A percentile compares a stretch with the other conserved stretches of the same genome.
Conservation (phyloP, 2,797 vertebrate species). For the Sebastes melanostomus region DNA sequence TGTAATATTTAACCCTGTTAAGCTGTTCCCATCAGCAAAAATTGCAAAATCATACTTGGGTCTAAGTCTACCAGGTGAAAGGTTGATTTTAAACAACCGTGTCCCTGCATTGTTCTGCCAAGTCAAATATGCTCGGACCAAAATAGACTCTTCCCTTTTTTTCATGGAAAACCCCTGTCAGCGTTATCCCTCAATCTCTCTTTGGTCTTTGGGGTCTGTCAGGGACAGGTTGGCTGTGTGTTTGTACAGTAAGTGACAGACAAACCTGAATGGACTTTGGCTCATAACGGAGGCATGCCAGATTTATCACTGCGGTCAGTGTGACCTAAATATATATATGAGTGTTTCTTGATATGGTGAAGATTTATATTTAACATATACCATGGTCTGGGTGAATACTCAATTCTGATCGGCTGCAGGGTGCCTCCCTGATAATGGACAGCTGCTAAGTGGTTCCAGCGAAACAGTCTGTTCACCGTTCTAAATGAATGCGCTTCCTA, state of each 20-base stretch:
- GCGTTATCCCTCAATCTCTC: slow-evolving; percentile 13
- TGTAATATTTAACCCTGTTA: background rate
- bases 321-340: slow-evolving; percentile 1
- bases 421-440: no score
- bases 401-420: no score
- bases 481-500: no score
- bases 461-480: no score
- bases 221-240: slow-evolving; percentile 19
- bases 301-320: slow-evolving; percentile 14
- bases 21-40: background rate
- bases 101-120: slow-evolving; percentile 27
- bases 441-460: no score
- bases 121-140: slow-evolving; percentile 35
- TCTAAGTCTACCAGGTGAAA: slow-evolving; percentile 37
- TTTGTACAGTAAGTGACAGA: slow-evolving; percentile 47
- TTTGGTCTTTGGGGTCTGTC: slow-evolving; percentile 8
- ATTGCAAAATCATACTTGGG: slow-evolving; percentile 1
- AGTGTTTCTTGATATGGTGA: background rate
- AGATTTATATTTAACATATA: background rate
- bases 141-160: slow-evolving; percentile 39
- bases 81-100: slow-evolving; percentile 22
- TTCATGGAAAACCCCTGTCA: slow-evolving; percentile 28
- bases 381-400: no score
- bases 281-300: slow-evolving; percentile 29
- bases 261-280: slow-evolving; percentile 50